Base-by-base conservation (phyloP, 2,113 vertebrate species). In the Crypturellus undulatus region DNA sequence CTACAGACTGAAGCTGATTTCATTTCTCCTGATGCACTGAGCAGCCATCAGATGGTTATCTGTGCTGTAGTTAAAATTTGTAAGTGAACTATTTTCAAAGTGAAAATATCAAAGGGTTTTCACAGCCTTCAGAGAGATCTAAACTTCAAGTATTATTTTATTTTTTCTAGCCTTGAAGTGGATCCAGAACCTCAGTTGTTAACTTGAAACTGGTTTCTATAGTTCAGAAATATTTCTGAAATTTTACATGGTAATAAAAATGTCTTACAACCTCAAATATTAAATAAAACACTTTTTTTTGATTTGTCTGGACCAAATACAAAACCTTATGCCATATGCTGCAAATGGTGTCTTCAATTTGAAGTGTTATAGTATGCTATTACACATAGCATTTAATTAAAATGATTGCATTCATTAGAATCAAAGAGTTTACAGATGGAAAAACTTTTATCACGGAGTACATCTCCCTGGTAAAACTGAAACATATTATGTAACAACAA, bases 221-320 rank as follows among this genome's bases (percentile, higher is more conserved):
- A 88, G 84, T 92, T 97, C 90, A 94, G 95, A 96, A 92, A 96
- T 65, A 89, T 97, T 95, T 90, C 85, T 89, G 91, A 90, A 93
- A 94, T 81, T 96, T 95, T 93, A 96, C 82, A 91, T 94, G 89
- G 81, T 87, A 95, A 96, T 96, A 97, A 97, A 97, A 97, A 95
- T 92, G 94, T 95, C 92, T 93, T 92, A 93, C 87, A 93, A 92
- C 79, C 56, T 91, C 79, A 84, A 90, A 94, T 90, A 95, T 96
- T 94, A 96, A 97, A 96, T 90, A 95, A 96, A 96, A 78, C 63
- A 78, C 58, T 25, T 24, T 85, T 81, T 63, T 30, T n/a, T 60
- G 8, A 49, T 87, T 88, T 54, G 25, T 88, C 90, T 90, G 93
- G 77, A 93, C 60, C 71, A 89, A 94, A 96, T 75, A 87, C 65